Base-by-base conservation (phyloP, 2,113 vertebrate genomes). In the Odontophorus gujanensis region DNA sequence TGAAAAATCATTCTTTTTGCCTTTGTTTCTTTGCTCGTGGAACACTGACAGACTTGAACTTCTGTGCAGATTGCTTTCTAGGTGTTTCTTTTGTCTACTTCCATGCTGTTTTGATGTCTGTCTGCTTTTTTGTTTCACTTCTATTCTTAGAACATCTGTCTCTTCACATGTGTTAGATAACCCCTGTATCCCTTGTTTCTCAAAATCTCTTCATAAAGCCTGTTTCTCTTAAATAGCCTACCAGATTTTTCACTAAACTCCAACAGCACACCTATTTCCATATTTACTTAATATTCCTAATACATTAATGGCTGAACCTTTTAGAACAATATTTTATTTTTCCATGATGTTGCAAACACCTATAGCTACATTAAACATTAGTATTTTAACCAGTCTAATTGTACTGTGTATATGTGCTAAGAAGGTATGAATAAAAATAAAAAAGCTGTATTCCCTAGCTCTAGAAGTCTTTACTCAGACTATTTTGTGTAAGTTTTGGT, bases 101-200 rank as follows among this genome's bases (percentile, higher is more conserved):
- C 48, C 9, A 4, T 66, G n/a, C 11, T 1, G 2, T 12, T 94
- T 90, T 88, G 26, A 34, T 42, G 48, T 61, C 1, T 38, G 48
- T 61, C 1, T 13, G 43, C 20, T 78, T 72, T 91, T 88, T 79
- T 43, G 55, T 78, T 85, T 81, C 51, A 67, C 38, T 75, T 93
- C 24, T 61, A 0, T 83, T 82, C 17, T 65, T 75, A 66, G 57
- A 88, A 65, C 34, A 84, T n/a, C 57, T 93, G 68, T 68, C 30
- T 86, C 65, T 84, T 92, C 62, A 58, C 20, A 42, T 84, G 40
- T 78, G 30, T 15, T 67, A 57, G 80, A 81, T 94, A 91, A 95
- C 30, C 47, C 5, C n/a, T n/a, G 19, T 45, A 67, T 71, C 40
- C 66, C 86, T 75, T 81, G 43, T 43, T 87, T 43, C 40, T 91